These are phyloP conservation scores for Microplitis mediator DNA, from an alignment of 1,140 invertebrate genomes.

Conservation along the genomic window DNA sequence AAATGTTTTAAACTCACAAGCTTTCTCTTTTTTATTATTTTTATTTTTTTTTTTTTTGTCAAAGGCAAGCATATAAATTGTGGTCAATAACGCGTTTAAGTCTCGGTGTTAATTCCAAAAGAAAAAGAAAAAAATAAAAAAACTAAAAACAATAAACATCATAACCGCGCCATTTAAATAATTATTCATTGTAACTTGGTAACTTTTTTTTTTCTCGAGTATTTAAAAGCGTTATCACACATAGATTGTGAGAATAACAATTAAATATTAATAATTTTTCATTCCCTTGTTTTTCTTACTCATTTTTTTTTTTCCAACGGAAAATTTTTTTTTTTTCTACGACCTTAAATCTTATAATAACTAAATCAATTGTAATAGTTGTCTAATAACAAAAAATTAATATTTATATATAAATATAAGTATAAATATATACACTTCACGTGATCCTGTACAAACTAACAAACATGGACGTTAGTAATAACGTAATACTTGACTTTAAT, in stretches of 20 bases:
- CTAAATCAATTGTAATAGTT: neutral
- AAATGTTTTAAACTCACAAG: constrained; percentile 19
- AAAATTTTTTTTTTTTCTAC: neutral
- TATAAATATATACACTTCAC: constrained; percentile 11
- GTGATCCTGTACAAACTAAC: constrained; percentile 24
- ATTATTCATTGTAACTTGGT: neutral
- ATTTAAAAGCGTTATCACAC: neutral
- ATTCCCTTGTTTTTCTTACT: no score
- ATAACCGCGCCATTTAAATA: neutral
- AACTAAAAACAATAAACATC: neutral
- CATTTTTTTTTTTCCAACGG: neutral
- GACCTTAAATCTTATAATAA: neutral
- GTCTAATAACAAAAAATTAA: neutral
- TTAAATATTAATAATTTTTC: neutral
- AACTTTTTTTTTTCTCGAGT: neutral
- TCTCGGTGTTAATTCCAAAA: neutral
- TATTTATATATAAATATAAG: no score
- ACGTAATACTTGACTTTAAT: constrained; percentile 21
- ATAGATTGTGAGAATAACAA: neutral
- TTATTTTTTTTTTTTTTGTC: neutral
- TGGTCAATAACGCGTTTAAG: constrained; percentile 10
- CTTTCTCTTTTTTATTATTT: constrained; percentile 12
- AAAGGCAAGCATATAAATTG: constrained; percentile 21
- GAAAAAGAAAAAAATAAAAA: constrained; percentile 13
- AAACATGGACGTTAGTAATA: constrained; percentile 30